Conservation (phyloP, 2,797 vertebrate species). For the Melanotaenia boesemani region DNA sequence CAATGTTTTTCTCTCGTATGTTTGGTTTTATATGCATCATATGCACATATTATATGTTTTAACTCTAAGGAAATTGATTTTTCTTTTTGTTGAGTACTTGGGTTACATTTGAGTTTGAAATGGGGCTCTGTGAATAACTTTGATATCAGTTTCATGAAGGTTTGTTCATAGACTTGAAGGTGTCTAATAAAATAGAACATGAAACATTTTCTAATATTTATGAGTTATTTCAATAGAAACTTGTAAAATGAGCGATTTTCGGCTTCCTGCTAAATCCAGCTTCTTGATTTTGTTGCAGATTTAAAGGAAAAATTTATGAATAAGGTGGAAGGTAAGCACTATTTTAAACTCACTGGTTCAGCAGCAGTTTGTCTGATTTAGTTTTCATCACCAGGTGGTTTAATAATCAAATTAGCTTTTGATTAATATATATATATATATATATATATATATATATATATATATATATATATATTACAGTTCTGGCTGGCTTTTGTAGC, state of each 20-base stretch:
- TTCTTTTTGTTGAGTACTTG: background rate
- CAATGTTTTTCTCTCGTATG: background rate
- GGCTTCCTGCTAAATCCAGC: background rate
- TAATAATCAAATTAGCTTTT: too few relatives aligned
- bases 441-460: too few relatives aligned
- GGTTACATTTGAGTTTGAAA: background rate
- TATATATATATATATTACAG: too few relatives aligned
- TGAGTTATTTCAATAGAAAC: background rate
- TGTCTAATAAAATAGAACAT: too few relatives aligned
- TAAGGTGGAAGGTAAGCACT: constrained; percentile 77
- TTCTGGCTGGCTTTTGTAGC: too few relatives aligned
- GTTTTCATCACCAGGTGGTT: background rate
- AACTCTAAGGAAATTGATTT: background rate
- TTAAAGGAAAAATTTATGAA: constrained; percentile 65
- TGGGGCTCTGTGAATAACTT: background rate
- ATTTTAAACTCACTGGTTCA: background rate
- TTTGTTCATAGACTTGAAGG: background rate
- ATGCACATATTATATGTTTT: too few relatives aligned
- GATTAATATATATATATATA: too few relatives aligned
- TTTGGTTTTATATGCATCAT: background rate
- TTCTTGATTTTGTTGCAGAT: constrained; percentile 52
- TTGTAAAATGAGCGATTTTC: background rate
- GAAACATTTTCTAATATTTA: background rate
- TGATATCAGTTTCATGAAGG: background rate
- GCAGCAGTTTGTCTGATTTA: background rate